Evolutionary conservation across 1,140 invertebrate genomes (phyloP).

Genomic region (Onthophagus taurus): DNA sequence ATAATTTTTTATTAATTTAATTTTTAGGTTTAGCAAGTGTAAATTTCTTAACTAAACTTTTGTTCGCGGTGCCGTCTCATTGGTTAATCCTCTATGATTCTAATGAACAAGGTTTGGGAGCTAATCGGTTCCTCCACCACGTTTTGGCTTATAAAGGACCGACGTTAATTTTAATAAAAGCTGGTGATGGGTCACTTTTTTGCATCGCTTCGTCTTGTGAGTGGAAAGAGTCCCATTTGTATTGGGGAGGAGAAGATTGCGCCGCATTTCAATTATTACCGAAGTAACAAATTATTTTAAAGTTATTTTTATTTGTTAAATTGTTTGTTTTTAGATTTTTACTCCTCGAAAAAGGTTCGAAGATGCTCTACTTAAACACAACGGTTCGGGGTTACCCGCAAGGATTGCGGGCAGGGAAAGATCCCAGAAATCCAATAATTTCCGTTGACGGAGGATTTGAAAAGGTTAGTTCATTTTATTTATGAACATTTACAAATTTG

Average conservation of each 20-base stretch:
- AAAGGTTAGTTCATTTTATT: constrained; percentile 34
- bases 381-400: constrained; percentile 74
- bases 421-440: constrained; percentile 65
- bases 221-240: constrained; percentile 77
- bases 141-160: constrained; percentile 77
- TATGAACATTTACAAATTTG: not conserved
- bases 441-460: constrained; percentile 65
- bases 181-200: constrained; percentile 58
- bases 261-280: constrained; percentile 72
- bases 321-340: constrained; percentile 46
- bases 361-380: constrained; percentile 76
- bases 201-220: constrained; percentile 70
- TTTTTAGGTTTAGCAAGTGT: constrained; percentile 39
- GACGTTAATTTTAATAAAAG: constrained; percentile 63
- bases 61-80: constrained; percentile 59
- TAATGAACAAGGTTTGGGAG: constrained; percentile 70
- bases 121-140: constrained; percentile 82
- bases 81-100: constrained; percentile 81
- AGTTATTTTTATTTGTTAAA: not conserved
- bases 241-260: constrained; percentile 71
- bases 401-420: constrained; percentile 69
- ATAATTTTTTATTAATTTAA: not conserved
- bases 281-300: constrained; percentile 43
- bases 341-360: constrained; percentile 58
- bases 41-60: constrained; percentile 52